These are phyloP conservation scores for Pangasianodon gigas DNA, from an alignment of 2,113 vertebrate genomes.

Conservation along the genomic window DNA sequence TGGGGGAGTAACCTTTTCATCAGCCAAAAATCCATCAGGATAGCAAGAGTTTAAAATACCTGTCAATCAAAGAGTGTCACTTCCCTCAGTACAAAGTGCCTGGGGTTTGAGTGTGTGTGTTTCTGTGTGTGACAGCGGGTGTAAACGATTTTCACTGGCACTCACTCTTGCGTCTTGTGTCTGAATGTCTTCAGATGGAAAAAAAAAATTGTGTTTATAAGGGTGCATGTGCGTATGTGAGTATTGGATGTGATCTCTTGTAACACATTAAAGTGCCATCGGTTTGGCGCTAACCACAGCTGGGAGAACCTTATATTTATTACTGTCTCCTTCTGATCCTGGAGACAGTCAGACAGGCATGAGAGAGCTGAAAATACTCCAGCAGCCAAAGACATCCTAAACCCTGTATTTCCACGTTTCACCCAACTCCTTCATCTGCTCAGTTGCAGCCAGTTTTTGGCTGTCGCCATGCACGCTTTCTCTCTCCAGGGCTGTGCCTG, in stretches of 20 bases:
- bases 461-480: slow-evolving; percentile 25
- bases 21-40: background rate
- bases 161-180: background rate
- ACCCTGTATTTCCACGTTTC: slow-evolving; percentile 43
- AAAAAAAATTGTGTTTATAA: slow-evolving; percentile 18
- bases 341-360: slow-evolving; percentile 47
- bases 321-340: slow-evolving; percentile 53
- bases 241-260: slow-evolving; percentile 53
- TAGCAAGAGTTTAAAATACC: slow-evolving; percentile 26
- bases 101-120: background rate
- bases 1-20: slow-evolving; percentile 16
- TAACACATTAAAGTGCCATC: slow-evolving; percentile 63
- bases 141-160: slow-evolving; percentile 40
- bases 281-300: slow-evolving; percentile 58
- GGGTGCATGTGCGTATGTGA: slow-evolving; percentile 29
- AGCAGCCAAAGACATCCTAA: slow-evolving; percentile 22
- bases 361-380: slow-evolving; percentile 33
- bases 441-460: slow-evolving; percentile 11
- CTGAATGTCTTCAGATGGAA: slow-evolving; percentile 13
- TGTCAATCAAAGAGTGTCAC: slow-evolving; percentile 27
- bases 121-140: background rate
- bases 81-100: slow-evolving; percentile 12
- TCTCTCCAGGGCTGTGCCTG: slow-evolving; percentile 57
- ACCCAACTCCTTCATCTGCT: slow-evolving; percentile 35
- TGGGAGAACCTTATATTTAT: slow-evolving; percentile 65